Base-by-base conservation (phyloP, 1,140 invertebrate species). In the Drosophila erecta region DNA sequence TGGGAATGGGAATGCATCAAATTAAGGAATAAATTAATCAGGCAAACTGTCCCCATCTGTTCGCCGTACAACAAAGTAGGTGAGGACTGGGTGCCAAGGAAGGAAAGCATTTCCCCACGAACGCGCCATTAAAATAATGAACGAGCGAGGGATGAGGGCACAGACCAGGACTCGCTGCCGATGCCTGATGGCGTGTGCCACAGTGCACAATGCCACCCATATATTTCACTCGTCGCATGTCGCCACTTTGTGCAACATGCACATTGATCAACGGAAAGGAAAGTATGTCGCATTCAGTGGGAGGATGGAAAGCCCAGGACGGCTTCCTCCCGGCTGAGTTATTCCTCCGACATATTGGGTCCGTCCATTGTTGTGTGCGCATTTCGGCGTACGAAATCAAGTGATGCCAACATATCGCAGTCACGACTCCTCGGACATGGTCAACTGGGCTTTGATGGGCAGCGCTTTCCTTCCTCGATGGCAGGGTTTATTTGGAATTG, bases 11-110 rank as follows among this genome's bases (percentile, higher is more conserved):
- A 47, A 17, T n/a, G 20, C 50, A 69, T 47, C 41, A 74, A 70
- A 81, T 86, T 81, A 76, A 76, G 66, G 76, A 79, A 79, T 83
- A 73, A 76, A 83, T 72, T 67, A 75, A 69, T 72, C 53, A 62
- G 38, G 33, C 5, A 37, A 56, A 50, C 43, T 51, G 56, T 71
- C 6, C n/a, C 24, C 6, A 4, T 43, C 24, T 44, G 7, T 15
- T 24, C 47, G 27, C 40, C 40, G 35, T 58, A 33, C 44, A 57
- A 22, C 12, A 14, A 33, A 20, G 54, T 24, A 15, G 17, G 38
- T 43, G 27, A 41, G 53, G 24, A 46, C 47, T 24, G 49, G 27
- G 38, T 33, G 49, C 17, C 24, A 27, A 30, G 47, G 49, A 24
- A 66, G 7, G 35, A 54, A 47, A 17, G 10, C 66, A 33, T 49